phyloP scores from a whole-genome alignment of 2,888 invertebrate species.

The Heteromurus nitidus region DNA sequence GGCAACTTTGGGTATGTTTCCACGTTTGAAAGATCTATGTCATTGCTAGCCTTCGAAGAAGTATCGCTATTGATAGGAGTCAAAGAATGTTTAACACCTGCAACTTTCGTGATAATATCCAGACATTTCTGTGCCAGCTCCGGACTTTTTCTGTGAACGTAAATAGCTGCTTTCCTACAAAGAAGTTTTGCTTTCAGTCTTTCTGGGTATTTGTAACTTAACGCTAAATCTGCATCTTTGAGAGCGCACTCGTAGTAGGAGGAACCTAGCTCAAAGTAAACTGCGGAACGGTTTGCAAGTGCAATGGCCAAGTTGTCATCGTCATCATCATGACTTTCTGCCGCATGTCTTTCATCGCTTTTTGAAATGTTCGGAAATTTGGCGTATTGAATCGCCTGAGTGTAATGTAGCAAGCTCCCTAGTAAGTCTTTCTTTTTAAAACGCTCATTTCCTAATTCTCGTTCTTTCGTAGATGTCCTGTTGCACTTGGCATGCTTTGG shows the following conservation, averaged over 20 bases:
- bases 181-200: conserved; percentile 81
- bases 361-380: conserved; percentile 78
- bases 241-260: conserved; percentile 79
- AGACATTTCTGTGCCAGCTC: conserved; percentile 22
- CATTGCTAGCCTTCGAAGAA: not conserved
- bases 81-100: not conserved
- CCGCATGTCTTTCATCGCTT: conserved; percentile 74
- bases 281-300: conserved; percentile 74
- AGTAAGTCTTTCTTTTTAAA: conserved; percentile 78
- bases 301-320: conserved; percentile 71
- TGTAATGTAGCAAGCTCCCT: conserved; percentile 80
- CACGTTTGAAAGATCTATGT: not conserved
- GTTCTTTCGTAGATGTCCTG: conserved; percentile 73
- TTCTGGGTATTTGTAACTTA: conserved; percentile 80
- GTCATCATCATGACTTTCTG: conserved; percentile 75
- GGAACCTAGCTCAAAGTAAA: conserved; percentile 71
- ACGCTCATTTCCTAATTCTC: conserved; percentile 79
- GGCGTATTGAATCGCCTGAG: conserved; percentile 81
- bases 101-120: not conserved
- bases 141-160: conserved; percentile 16
- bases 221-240: conserved; percentile 80
- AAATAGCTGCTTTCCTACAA: conserved; percentile 78
- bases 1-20: not conserved
- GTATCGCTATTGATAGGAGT: not conserved
- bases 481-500: not conserved